These are phyloP conservation scores for Drosophila nikananu DNA, from an alignment of 1,140 invertebrate species.

Conservation along the genomic window DNA sequence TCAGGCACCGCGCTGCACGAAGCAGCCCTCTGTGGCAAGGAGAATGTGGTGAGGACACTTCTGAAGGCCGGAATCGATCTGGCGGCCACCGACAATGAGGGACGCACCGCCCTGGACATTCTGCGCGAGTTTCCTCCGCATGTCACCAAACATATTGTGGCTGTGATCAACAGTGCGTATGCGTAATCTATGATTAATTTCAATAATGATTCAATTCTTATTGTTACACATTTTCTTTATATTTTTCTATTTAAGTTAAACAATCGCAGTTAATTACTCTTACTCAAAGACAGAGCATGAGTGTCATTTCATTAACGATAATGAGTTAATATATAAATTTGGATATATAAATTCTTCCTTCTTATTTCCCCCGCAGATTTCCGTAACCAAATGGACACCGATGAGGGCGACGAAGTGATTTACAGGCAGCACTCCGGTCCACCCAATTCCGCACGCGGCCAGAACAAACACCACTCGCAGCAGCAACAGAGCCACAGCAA, in stretches of 20 bases:
- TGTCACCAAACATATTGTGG: conserved; percentile 93
- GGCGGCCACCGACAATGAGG: conserved; percentile 90
- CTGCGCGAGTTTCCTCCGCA: conserved; percentile 94
- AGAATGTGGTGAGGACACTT: conserved; percentile 94
- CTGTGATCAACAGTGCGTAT: conserved; percentile 93
- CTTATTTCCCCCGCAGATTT: conserved; percentile 54
- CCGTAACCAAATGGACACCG: conserved; percentile 81
- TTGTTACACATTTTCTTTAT: not conserved
- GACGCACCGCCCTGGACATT: conserved; percentile 94
- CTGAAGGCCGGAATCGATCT: conserved; percentile 94
- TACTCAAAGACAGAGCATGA: no score
- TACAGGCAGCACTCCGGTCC: conserved; percentile 62
- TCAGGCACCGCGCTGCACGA: conserved; percentile 97
- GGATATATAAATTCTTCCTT: not conserved
- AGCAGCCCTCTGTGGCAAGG: conserved; percentile 96
- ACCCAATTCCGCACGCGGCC: conserved; percentile 40
- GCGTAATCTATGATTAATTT: conserved; percentile 9
- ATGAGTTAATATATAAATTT: no score
- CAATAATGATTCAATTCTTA: not conserved
- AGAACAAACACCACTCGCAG: conserved; percentile 36
- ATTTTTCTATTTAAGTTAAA: not conserved
- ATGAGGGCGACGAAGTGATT: conserved; percentile 75
- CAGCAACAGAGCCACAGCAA: conserved; percentile 68
- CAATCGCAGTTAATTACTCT: no score
- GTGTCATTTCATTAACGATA: no score